These are phyloP conservation scores for Lepidochitona cinerea DNA, from an alignment of 2,888 invertebrate genomes.

Conservation along the genomic window DNA sequence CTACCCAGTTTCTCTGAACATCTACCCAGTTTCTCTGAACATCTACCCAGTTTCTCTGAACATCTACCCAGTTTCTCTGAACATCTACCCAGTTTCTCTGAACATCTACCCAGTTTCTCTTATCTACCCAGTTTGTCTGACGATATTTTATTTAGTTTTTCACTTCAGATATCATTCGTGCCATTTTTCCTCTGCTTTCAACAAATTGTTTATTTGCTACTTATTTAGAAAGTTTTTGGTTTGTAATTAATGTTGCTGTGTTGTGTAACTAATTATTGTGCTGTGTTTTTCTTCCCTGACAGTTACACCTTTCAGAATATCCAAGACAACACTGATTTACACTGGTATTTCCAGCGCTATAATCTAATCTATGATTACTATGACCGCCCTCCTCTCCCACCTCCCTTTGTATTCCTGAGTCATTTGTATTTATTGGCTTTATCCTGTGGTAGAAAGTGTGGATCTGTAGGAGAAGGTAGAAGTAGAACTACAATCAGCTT, in stretches of 20 bases:
- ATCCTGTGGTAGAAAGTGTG: conserved; percentile 28
- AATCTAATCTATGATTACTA: conserved; percentile 66
- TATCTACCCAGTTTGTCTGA: too few relatives aligned
- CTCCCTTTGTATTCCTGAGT: conserved; percentile 64
- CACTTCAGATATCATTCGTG: too few relatives aligned
- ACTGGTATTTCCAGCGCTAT: conserved; percentile 69
- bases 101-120: too few relatives aligned
- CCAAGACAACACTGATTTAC: conserved; percentile 64
- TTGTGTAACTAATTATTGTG: neutral
- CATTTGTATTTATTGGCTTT: conserved; percentile 48
- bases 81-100: too few relatives aligned
- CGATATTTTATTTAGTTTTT: too few relatives aligned
- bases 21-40: too few relatives aligned
- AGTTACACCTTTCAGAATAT: conserved; percentile 66
- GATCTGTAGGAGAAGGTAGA: conserved; percentile 10
- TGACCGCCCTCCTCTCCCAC: conserved; percentile 64
- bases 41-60: too few relatives aligned
- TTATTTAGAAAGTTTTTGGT: conserved; percentile 5
- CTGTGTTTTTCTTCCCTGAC: conserved; percentile 21
- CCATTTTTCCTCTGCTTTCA: too few relatives aligned
- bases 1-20: too few relatives aligned
- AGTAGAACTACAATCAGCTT: neutral
- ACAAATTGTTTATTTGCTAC: neutral
- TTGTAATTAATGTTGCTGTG: too few relatives aligned
- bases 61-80: too few relatives aligned